Evolutionary conservation across 2,113 vertebrate genomes (phyloP).

Genomic region (Sardina pilchardus): DNA sequence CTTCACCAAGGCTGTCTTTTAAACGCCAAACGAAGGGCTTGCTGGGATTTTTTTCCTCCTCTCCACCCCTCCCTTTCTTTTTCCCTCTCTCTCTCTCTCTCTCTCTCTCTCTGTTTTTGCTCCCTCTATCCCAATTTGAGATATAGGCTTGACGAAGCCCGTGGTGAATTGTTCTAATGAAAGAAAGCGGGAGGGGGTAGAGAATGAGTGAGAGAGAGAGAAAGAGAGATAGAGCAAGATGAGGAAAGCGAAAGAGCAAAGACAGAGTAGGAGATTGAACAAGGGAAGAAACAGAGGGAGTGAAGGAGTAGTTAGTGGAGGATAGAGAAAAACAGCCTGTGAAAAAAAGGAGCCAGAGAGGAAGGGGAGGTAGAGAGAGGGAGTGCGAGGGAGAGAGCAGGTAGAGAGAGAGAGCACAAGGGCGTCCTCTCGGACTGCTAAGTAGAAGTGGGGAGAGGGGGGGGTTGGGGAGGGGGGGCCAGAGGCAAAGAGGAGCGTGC

Average conservation of each 20-base stretch:
- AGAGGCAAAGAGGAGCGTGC: constrained; percentile 46
- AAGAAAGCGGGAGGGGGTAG: constrained; percentile 42
- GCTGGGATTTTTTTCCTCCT: constrained; percentile 39
- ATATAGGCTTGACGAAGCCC: constrained; percentile 50
- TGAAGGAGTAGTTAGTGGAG: not conserved
- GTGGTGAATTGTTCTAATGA: constrained; percentile 68
- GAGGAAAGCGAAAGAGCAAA: constrained; percentile 15
- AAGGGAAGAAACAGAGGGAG: not conserved
- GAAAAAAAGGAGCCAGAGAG: not conserved
- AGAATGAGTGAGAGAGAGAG: not conserved
- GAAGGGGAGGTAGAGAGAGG: not conserved
- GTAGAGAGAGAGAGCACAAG: constrained; percentile 50
- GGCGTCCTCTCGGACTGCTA: constrained; percentile 54
- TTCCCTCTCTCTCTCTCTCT: constrained; percentile 16
- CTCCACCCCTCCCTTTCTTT: constrained; percentile 37
- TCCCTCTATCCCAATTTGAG: constrained; percentile 44
- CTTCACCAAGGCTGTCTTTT: constrained; percentile 60
- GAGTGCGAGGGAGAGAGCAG: not conserved
- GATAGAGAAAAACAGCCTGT: not conserved
- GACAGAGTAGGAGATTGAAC: not conserved
- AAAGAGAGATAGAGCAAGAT: constrained; percentile 3
- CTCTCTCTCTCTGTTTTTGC: constrained; percentile 9
- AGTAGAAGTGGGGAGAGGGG: constrained; percentile 57
- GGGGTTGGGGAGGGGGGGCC: constrained; percentile 42
- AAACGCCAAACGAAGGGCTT: constrained; percentile 44